These are phyloP conservation scores for Chrosomus eos DNA, from an alignment of 2,797 vertebrate species.

Conservation along the genomic window DNA sequence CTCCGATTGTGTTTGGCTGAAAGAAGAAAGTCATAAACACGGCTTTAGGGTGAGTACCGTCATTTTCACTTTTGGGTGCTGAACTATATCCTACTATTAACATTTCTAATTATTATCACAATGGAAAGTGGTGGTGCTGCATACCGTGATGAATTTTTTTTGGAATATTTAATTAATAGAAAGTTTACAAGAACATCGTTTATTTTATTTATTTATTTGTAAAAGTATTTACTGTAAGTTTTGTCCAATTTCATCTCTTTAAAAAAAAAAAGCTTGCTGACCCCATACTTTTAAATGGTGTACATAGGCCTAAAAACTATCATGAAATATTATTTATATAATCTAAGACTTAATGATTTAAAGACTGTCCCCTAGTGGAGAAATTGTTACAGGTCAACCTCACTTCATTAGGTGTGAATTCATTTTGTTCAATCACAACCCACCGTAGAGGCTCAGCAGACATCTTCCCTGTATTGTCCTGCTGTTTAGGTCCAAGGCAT, in stretches of 20 bases:
- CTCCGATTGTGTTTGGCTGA: too few relatives aligned
- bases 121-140: background rate
- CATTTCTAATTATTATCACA: background rate
- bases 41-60: too few relatives aligned
- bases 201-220: background rate
- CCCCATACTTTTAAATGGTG: background rate
- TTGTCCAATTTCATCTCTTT: background rate
- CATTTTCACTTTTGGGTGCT: too few relatives aligned
- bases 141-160: background rate
- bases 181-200: background rate
- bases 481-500: slow-evolving; percentile 17
- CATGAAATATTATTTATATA: background rate
- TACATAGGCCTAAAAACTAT: background rate
- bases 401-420: background rate
- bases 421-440: background rate
- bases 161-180: background rate
- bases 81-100: too few relatives aligned
- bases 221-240: background rate
- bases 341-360: slow-evolving; percentile 16
- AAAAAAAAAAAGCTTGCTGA: background rate
- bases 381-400: slow-evolving; percentile 41
- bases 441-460: background rate
- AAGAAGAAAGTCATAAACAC: too few relatives aligned
- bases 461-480: background rate
- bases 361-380: slow-evolving; percentile 75